Percentiles rank a stretch among this genome's conserved stretches.
Evolutionary conservation across 2,888 invertebrate species (phyloP).

Genomic region (Dynastes tityus): DNA sequence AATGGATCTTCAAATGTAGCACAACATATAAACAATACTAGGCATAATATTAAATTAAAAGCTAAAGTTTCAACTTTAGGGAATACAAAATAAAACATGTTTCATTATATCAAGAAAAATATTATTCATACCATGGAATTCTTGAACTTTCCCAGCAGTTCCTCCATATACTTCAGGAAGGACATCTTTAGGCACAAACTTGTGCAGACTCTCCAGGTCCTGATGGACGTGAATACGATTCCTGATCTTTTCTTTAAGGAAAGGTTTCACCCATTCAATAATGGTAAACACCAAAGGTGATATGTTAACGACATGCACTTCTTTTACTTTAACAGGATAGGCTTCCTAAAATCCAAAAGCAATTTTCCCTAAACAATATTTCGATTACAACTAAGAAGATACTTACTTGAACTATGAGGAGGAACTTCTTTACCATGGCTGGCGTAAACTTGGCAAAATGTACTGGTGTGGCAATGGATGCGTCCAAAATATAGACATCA

Average conservation of each 20-base stretch:
- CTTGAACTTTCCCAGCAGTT: slow-evolving; percentile 80
- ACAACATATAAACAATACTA: too few species aligned
- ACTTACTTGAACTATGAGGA: slow-evolving; percentile 83
- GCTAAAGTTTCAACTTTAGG: too few species aligned
- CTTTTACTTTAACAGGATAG: slow-evolving; percentile 90
- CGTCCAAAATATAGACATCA: slow-evolving; percentile 87
- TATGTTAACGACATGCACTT: slow-evolving; percentile 89
- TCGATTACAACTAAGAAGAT: background rate
- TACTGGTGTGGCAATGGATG: slow-evolving; percentile 83
- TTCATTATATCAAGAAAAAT: too few species aligned
- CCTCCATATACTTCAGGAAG: slow-evolving; percentile 90
- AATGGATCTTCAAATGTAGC: too few species aligned
- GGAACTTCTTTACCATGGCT: slow-evolving; percentile 86
- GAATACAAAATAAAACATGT: too few species aligned
- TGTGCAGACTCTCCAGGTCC: slow-evolving; percentile 81
- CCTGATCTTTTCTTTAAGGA: slow-evolving; percentile 89
- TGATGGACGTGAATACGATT: slow-evolving; percentile 87
- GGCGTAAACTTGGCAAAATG: slow-evolving; percentile 91
- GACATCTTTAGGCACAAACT: slow-evolving; percentile 85
- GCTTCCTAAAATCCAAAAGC: slow-evolving; percentile 77
- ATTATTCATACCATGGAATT: slow-evolving; percentile 77
- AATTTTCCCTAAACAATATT: too few species aligned
- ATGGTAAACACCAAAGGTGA: slow-evolving; percentile 89
- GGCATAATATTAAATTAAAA: too few species aligned
- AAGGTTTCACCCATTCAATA: slow-evolving; percentile 88